Percentiles rank a stretch among this genome's conserved stretches.
phyloP scores from a whole-genome alignment of 2,113 vertebrate species.

The Ramphastos sulfuratus region DNA sequence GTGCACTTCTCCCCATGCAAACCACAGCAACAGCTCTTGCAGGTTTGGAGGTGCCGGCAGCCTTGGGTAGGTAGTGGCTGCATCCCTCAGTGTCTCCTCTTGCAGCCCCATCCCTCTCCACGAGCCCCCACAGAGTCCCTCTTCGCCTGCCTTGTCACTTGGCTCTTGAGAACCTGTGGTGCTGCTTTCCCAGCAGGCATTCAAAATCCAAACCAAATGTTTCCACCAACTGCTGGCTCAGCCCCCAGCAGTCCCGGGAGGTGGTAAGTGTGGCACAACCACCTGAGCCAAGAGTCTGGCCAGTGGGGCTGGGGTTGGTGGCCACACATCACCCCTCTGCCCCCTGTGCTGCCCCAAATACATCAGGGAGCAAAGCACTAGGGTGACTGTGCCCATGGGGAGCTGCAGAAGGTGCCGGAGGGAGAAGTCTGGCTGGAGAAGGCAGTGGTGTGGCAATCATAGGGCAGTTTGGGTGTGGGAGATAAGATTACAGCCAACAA shows the following conservation, averaged over 20 bases:
- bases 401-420: not conserved
- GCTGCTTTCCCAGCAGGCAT: not conserved
- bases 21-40: not conserved
- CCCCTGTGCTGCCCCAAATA: not conserved
- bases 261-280: accelerated
- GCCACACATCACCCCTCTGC: not conserved
- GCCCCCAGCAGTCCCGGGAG: not conserved
- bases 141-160: too few species aligned
- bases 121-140: not conserved
- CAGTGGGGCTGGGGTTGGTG: not conserved
- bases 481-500: not conserved
- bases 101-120: accelerated
- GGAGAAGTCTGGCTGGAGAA: not conserved
- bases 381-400: not conserved
- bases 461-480: not conserved
- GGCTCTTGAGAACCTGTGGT: not conserved
- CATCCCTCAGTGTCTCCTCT: not conserved
- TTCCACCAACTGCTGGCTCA: not conserved
- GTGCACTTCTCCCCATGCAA: accelerated
- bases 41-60: not conserved
- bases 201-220: conserved; percentile 39
- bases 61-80: not conserved
- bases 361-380: accelerated
- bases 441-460: not conserved
- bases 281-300: not conserved